Base-by-base conservation (phyloP, 2,113 vertebrate species). In the Terrapene triunguis region DNA sequence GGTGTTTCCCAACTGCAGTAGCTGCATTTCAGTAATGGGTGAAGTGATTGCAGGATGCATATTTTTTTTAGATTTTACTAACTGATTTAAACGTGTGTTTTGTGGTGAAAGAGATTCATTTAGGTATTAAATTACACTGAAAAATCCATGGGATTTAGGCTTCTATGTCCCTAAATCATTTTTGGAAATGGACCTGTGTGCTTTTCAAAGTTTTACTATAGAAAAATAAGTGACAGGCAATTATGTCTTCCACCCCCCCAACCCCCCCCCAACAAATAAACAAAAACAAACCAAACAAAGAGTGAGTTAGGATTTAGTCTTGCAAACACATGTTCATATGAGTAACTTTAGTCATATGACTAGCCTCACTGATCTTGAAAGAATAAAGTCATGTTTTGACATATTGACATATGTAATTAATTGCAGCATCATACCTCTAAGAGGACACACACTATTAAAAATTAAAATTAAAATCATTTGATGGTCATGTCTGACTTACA, bases 381-480 rank as follows among this genome's bases (percentile, higher is more conserved):
- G 86, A 44, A 86, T n/a, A 94, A 35, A 89, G 32, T 84, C 69
- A 88, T 89, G 95, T 51, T 16, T 51, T 51, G 51, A 51, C 51
- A 96, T n/a, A 62, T 84, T 83, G 93, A 95, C 84, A 87, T 79
- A 95, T 94, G 90, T 95, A 97, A 97, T 96, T 95, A 94, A 94
- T 92, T 92, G 94, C 78, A 95, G 90, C 94, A 97, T 97, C 93
- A 96, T 96, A 96, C 32, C 14, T 35, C 32, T 65, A 65, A 65
- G 32, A 65, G 14, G 32, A 65, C 32, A 62, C 90, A 35, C 85
- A 85, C 92, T 74, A 96, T 84, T 96, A 94, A 93, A 90, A 96
- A 96, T 92, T 93, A 72, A 96, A 82, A 95, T 95, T 91, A 92
- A 94, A 94, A 50, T 1, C 5, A 82, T 88, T 69, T 91, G 95